Conservation (phyloP, 2,797 vertebrate species). For the Syndactyla subalaris region DNA sequence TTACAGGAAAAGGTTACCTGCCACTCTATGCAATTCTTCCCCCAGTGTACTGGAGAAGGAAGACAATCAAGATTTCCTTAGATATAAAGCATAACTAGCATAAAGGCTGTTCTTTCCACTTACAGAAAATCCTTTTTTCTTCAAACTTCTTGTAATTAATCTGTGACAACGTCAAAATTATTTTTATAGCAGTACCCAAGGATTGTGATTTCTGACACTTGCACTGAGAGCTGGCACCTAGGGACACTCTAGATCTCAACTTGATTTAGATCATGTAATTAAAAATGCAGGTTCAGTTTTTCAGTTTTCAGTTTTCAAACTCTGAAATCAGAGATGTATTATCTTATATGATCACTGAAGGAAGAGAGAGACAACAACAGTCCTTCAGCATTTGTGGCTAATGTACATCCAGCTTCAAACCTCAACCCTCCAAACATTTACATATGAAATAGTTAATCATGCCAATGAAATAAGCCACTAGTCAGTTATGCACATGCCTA, state of each 20-base stretch:
- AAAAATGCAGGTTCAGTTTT: neutral
- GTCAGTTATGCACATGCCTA: neutral
- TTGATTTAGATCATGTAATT: neutral
- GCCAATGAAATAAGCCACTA: neutral
- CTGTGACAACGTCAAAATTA: neutral
- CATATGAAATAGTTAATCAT: neutral
- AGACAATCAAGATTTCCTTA: neutral
- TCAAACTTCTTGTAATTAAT: neutral
- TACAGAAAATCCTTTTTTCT: neutral
- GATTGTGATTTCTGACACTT: neutral
- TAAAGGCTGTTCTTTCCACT: neutral
- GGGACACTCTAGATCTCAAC: neutral
- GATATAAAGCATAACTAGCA: neutral
- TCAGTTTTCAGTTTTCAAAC: neutral
- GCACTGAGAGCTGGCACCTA: neutral
- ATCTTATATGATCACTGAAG: neutral
- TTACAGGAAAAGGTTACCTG: neutral
- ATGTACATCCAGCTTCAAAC: neutral
- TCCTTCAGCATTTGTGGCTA: neutral
- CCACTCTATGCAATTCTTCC: neutral
- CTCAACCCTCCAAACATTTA: conserved; percentile 30
- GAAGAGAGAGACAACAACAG: neutral
- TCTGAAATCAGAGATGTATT: neutral
- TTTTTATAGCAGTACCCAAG: neutral
- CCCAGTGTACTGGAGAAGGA: neutral